These are phyloP conservation scores for Heterotis niloticus DNA, from an alignment of 2,113 vertebrate genomes.

Conservation along the genomic window DNA sequence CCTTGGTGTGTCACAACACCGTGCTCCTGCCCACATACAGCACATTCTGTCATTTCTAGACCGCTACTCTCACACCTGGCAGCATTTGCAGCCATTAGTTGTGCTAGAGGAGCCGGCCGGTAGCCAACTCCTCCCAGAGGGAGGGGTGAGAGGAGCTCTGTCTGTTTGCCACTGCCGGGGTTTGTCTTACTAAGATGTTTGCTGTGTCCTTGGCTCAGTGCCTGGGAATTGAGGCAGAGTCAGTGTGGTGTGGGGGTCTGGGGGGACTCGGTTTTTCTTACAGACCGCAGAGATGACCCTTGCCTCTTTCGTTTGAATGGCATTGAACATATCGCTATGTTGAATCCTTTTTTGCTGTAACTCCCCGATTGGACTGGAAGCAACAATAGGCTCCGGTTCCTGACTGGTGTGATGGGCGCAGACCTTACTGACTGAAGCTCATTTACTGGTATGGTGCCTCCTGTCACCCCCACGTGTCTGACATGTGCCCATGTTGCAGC, in stretches of 20 bases:
- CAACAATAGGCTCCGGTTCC: too few species aligned
- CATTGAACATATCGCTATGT: too few species aligned
- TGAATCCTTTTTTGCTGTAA: too few species aligned
- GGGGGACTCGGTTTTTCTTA: constrained; percentile 65
- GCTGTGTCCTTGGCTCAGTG: constrained; percentile 67
- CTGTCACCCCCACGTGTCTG: too few species aligned
- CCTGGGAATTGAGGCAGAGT: constrained; percentile 39
- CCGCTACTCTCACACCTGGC: constrained; percentile 73
- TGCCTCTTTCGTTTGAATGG: too few species aligned
- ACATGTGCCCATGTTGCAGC: too few species aligned
- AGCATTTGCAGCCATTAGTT: constrained; percentile 79
- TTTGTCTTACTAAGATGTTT: constrained; percentile 71
- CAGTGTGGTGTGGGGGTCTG: background rate
- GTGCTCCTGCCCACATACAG: constrained; percentile 61
- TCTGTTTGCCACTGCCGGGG: constrained; percentile 57
- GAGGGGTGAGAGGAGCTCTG: constrained; percentile 41
- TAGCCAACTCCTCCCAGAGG: constrained; percentile 44
- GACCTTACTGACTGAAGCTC: too few species aligned
- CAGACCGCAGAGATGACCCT: constrained; percentile 67
- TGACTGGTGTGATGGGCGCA: too few species aligned
- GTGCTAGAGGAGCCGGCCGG: constrained; percentile 68
- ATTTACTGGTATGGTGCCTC: too few species aligned
- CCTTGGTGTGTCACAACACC: constrained; percentile 66
- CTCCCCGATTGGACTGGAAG: too few species aligned
- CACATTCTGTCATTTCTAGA: constrained; percentile 73